These are phyloP conservation scores for Hipparchia semele DNA, from an alignment of 2,888 invertebrate genomes.

Conservation along the genomic window DNA sequence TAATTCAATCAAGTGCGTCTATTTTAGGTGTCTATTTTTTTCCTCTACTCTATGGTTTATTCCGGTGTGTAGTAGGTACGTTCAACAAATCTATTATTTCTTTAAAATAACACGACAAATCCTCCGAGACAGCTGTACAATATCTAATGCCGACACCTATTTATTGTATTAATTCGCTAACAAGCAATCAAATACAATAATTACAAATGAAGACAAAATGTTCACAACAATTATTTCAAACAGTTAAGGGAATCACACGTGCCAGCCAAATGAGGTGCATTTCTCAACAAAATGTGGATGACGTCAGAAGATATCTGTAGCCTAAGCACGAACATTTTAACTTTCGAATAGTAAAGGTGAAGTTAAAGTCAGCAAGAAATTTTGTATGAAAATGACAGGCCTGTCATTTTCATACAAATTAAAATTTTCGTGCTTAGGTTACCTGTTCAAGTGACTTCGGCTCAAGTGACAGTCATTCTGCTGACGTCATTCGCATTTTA, in stretches of 20 bases:
- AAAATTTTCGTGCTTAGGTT: no score
- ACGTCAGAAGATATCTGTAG: not conserved
- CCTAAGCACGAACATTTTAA: no score
- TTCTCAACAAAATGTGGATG: no score
- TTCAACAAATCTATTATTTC: constrained; percentile 1
- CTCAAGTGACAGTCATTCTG: not conserved
- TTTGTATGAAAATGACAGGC: no score
- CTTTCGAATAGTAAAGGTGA: no score
- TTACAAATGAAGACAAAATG: constrained; percentile 23
- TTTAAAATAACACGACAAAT: constrained; percentile 36
- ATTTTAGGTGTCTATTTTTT: not conserved
- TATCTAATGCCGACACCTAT: constrained; percentile 63
- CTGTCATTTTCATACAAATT: no score
- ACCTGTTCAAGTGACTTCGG: no score
- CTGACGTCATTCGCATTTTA: not conserved
- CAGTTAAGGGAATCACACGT: not conserved
- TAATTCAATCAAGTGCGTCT: no score
- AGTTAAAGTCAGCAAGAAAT: no score
- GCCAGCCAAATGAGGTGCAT: no score
- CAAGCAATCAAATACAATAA: constrained; percentile 48
- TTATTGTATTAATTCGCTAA: constrained; percentile 60
- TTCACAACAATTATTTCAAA: constrained; percentile 36
- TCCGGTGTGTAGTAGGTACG: no score
- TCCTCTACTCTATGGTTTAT: not conserved
- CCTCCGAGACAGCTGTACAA: constrained; percentile 59